Base-by-base conservation (phyloP, 2,797 vertebrate genomes). In the Poeciliopsis presidionis region DNA sequence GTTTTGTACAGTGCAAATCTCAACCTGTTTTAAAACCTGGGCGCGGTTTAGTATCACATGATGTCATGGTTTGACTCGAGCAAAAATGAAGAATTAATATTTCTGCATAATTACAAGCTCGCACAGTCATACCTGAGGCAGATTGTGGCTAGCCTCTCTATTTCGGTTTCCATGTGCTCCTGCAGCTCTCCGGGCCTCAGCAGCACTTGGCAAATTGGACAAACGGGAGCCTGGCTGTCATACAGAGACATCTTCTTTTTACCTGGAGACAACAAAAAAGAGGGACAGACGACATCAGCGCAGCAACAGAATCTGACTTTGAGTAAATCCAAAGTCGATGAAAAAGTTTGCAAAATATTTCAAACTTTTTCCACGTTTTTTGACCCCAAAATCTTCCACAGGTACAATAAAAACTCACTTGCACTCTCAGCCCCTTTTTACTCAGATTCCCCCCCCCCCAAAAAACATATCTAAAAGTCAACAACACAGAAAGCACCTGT, bases 121-220 rank as follows among this genome's bases (percentile, higher is more conserved):
- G 45, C 55, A 36, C 74, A 39, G 13, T 82, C 22, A 25, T 96
- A 99, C 98, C 98, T 98, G 94, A 97, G 90, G 80, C 97, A 98
- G 90, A 97, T 95, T 83, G 96, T 94, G 0, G 97, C 96, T 92
- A 99, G 97, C 92, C 98, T 96, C 90, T 99, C 98, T 84, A 99
- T 95, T 93, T 99, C 98, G 76, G 99, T 98, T 87, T 99, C 98
- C 98, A 99, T 99, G 94, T 99, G 98, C 69, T 99, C 98, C 87
- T 98, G 98, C 47, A 99, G 93, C 90, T 99, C 98, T 74, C 97
- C 97, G 0, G 98, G 98, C 89, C 98, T 95, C 88, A 99, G 97
- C 84, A 99, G 95, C 69, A 99, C 97, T 93, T 99, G 98, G 92
- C 98, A 99, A 94, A 99, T 99, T 81, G 98, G 98, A 92, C 98